Base-by-base conservation (phyloP, 2,888 invertebrate species). In the Cancer borealis region DNA sequence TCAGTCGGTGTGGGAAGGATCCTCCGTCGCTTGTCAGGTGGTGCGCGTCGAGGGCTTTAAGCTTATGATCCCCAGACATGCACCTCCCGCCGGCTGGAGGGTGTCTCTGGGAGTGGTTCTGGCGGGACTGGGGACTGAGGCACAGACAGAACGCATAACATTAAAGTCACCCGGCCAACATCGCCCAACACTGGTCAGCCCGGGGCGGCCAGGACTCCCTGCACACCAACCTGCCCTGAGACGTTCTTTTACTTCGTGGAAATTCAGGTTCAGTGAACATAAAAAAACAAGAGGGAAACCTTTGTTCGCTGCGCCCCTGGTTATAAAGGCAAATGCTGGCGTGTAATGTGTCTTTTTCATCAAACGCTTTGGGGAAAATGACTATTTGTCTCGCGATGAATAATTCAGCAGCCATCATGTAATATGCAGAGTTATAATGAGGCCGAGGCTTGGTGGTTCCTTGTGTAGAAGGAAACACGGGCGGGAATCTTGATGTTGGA, bases 381-480 rank as follows among this genome's bases (percentile, higher is more conserved):
- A 84, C 84, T 84, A 39, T 84, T 84, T 84, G 84, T 84, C 39
- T 84, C 39, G 84, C 84, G 84, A 84, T 84, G 84, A 84, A 84
- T 84, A 84, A 84, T 84, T 84, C 84, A 84, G 84, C 39, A 84
- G 84, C 84, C 84, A 39, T 84, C 84, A 84, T 84, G 84, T 84
- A 84, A 84, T 84, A 84, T 84, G 30, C 84, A 84, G 84, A 84
- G 84, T 84, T 84, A 84, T 84, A 84, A 84, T 84, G 84, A 84
- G 84, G 84, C 14, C 84, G 39, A 1, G 84, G 84, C 73, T 84
- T 12, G 84, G 84, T 17, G 10, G 39, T 39, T 30, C 39, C 84
- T 84, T 84, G 84, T 84, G 84, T 0, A 84, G 2, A 12, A 84
- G 39, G 84, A 12, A 30, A 30, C 84, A 84, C 10, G 84, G 26